A percentile compares a stretch with the other conserved stretches of the same genome.
Evolutionary conservation across 1,140 invertebrate genomes (phyloP).

Genomic region (Reticulitermes speratus): DNA sequence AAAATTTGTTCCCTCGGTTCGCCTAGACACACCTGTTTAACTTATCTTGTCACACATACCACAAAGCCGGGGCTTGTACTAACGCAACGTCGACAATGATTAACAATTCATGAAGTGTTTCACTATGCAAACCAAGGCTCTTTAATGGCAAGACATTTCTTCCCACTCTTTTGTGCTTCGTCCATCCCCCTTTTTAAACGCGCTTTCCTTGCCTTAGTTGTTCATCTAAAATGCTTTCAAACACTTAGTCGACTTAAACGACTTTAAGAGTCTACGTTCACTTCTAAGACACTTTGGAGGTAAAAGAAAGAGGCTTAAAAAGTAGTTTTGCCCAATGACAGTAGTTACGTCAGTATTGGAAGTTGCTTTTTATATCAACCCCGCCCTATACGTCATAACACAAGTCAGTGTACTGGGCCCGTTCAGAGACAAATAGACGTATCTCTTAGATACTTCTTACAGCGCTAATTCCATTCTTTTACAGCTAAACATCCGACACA

Average conservation of each 20-base stretch:
- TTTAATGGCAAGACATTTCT: not conserved
- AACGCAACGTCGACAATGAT: not conserved
- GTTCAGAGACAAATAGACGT: too few species aligned
- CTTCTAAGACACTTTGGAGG: not conserved
- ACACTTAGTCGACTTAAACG: not conserved
- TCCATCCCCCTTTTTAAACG: not conserved
- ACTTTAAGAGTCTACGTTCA: not conserved
- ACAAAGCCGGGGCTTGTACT: not conserved
- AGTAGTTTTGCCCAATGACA: not conserved
- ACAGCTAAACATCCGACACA: too few species aligned
- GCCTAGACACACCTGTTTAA: not conserved
- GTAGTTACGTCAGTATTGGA: not conserved
- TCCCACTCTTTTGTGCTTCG: not conserved
- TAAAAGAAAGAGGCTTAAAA: not conserved
- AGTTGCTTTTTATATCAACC: not conserved
- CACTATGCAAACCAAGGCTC: not conserved
- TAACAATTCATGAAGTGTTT: constrained; percentile 10
- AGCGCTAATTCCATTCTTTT: too few species aligned
- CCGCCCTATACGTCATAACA: too few species aligned
- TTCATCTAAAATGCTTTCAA: not conserved
- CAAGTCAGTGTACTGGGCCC: too few species aligned
- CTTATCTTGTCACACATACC: not conserved
- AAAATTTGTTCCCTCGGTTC: too few species aligned
- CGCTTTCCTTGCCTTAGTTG: not conserved
- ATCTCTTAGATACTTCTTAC: too few species aligned